Conservation (phyloP, 1,140 invertebrate species). For the Plodia interpunctella region DNA sequence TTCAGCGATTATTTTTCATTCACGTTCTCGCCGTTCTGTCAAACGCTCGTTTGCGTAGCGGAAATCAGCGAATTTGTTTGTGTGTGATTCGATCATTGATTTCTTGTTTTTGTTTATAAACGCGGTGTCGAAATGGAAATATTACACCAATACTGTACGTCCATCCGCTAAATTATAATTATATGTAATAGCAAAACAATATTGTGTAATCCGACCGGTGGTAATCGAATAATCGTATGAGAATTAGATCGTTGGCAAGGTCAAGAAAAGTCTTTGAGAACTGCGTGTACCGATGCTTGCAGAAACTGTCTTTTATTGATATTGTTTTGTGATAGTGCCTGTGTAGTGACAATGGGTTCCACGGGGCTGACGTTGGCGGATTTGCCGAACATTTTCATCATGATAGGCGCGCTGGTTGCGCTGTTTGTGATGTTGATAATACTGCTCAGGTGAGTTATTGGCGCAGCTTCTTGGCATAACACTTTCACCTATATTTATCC, state of each 20-base stretch:
- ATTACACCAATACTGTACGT: neutral
- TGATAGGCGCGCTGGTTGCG: slow-evolving; percentile 80
- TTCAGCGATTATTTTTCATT: slow-evolving; percentile 41
- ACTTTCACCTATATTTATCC: slow-evolving; percentile 5
- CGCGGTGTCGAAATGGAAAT: slow-evolving; percentile 8
- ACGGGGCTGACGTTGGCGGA: slow-evolving; percentile 82
- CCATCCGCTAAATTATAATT: neutral
- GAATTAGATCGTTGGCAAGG: slow-evolving; percentile 52
- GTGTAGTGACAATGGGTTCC: slow-evolving; percentile 56
- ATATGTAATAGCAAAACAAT: neutral
- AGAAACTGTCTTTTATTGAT: slow-evolving; percentile 31
- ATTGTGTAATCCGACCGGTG: slow-evolving; percentile 41
- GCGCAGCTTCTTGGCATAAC: neutral
- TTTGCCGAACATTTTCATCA: slow-evolving; percentile 84
- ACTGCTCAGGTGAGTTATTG: slow-evolving; percentile 54
- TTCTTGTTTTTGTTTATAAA: slow-evolving; percentile 60
- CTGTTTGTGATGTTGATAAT: slow-evolving; percentile 67
- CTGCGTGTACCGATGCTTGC: slow-evolving; percentile 47
- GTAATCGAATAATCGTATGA: slow-evolving; percentile 33
- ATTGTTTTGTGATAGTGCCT: slow-evolving; percentile 43
- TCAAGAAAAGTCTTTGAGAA: slow-evolving; percentile 32
- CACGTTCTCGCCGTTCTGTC: neutral
- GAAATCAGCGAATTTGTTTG: slow-evolving; percentile 22
- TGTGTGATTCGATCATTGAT: slow-evolving; percentile 52
- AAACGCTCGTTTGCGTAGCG: slow-evolving; percentile 38